Evolutionary conservation across 2,797 vertebrate genomes (phyloP).

Genomic region (Microtus agrestis): DNA sequence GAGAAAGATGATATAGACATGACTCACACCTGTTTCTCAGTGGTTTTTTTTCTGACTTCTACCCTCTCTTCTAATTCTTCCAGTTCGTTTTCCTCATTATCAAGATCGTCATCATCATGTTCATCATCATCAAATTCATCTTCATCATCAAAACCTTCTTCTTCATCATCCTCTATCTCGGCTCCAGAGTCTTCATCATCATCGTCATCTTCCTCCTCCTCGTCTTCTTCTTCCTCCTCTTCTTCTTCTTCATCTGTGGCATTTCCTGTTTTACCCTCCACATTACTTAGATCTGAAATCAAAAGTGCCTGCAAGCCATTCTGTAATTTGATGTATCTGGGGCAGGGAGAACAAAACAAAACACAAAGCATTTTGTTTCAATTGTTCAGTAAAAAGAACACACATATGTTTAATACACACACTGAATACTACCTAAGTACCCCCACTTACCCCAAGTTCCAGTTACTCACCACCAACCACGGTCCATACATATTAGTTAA

Average conservation of each 20-base stretch:
- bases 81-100: slow-evolving; percentile 87
- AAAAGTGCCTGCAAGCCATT: slow-evolving; percentile 95
- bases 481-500: background rate
- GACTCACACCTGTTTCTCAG: slow-evolving; percentile 94
- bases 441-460: background rate
- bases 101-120: slow-evolving; percentile 89
- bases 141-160: slow-evolving; percentile 89
- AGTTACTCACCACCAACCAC: background rate
- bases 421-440: background rate
- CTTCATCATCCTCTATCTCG: slow-evolving; percentile 91
- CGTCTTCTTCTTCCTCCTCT: slow-evolving; percentile 85
- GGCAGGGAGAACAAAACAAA: slow-evolving; percentile 57
- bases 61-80: slow-evolving; percentile 87
- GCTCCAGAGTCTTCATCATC: slow-evolving; percentile 90
- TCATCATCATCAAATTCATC: slow-evolving; percentile 89
- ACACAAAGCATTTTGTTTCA: slow-evolving; percentile 57
- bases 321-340: slow-evolving; percentile 93
- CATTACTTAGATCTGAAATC: slow-evolving; percentile 94
- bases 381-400: slow-evolving; percentile 12
- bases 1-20: slow-evolving; percentile 42
- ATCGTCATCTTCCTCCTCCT: slow-evolving; percentile 90
- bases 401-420: background rate
- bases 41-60: slow-evolving; percentile 87
- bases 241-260: slow-evolving; percentile 83
- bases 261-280: slow-evolving; percentile 82